A percentile compares a stretch with the other conserved stretches of the same genome.
Conservation (phyloP, 1,140 invertebrate species). For the Euwallacea similis region DNA sequence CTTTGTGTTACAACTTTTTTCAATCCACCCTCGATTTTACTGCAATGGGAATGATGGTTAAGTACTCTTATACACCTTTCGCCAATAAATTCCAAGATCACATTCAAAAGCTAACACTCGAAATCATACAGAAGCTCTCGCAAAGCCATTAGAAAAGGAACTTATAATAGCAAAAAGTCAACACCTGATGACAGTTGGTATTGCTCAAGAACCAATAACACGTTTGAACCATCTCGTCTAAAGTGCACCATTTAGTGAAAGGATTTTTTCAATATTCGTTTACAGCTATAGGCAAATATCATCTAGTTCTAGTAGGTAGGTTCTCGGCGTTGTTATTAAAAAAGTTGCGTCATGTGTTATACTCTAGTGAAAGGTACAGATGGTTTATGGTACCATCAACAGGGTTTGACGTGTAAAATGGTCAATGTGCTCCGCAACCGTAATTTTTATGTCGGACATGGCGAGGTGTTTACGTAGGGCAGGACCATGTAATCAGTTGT, state of each 20-base stretch:
- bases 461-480: neutral
- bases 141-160: too few species aligned
- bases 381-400: constrained; percentile 35
- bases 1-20: too few species aligned
- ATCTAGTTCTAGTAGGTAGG: neutral
- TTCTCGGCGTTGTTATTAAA: constrained; percentile 13
- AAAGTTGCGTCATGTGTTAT: constrained; percentile 33
- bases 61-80: too few species aligned
- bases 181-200: too few species aligned
- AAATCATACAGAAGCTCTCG: too few species aligned
- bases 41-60: too few species aligned
- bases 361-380: constrained; percentile 35
- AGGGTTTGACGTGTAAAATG: constrained; percentile 23
- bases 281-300: constrained; percentile 11
- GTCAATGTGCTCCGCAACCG: constrained; percentile 15
- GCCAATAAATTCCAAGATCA: too few species aligned
- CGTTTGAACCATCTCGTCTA: constrained; percentile 4
- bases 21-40: too few species aligned
- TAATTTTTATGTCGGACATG: constrained; percentile 20
- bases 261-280: constrained; percentile 20
- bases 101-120: too few species aligned
- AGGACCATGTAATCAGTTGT: too few species aligned
- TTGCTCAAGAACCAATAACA: constrained; percentile 4
- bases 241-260: constrained; percentile 27
- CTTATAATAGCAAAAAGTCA: too few species aligned